Evolutionary conservation across 2,797 vertebrate species (phyloP).

Genomic region (Tenualosa ilisha): DNA sequence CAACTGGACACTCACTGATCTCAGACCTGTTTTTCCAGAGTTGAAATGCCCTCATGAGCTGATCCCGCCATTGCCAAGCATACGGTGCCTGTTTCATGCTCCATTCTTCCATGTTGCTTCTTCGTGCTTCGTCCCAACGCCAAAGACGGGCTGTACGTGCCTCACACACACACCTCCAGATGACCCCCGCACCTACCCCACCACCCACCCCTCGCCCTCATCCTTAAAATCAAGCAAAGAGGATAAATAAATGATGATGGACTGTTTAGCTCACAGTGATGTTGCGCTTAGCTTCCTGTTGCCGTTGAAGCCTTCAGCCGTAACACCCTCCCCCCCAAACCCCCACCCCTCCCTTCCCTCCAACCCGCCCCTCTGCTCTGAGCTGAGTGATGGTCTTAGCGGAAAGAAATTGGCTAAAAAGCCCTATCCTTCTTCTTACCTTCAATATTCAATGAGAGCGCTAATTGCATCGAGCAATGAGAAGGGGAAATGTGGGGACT

Average conservation of each 20-base stretch:
- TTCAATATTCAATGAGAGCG: constrained; percentile 82
- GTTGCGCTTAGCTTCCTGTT: constrained; percentile 74
- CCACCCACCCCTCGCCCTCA: no score
- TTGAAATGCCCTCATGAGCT: neutral
- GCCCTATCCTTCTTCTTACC: constrained; percentile 77
- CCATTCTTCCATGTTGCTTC: neutral
- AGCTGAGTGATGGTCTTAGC: constrained; percentile 68
- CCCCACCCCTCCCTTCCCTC: neutral
- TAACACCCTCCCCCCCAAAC: constrained; percentile 47
- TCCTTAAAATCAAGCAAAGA: neutral
- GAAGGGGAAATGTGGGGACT: constrained; percentile 61
- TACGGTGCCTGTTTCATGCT: neutral
- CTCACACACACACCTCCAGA: neutral
- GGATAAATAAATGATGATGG: constrained; percentile 75
- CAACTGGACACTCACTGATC: neutral
- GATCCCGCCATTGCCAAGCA: neutral
- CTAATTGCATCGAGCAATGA: constrained; percentile 74
- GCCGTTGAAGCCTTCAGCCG: constrained; percentile 73
- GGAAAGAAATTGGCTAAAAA: constrained; percentile 78
- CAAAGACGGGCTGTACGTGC: no score
- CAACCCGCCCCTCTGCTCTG: constrained; percentile 18
- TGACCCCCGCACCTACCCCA: neutral
- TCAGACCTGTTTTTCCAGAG: neutral
- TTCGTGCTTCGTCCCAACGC: neutral
- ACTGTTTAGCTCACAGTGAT: constrained; percentile 75